Evolutionary conservation across 2,113 vertebrate genomes (phyloP).

Genomic region (Odocoileus hemionus): DNA sequence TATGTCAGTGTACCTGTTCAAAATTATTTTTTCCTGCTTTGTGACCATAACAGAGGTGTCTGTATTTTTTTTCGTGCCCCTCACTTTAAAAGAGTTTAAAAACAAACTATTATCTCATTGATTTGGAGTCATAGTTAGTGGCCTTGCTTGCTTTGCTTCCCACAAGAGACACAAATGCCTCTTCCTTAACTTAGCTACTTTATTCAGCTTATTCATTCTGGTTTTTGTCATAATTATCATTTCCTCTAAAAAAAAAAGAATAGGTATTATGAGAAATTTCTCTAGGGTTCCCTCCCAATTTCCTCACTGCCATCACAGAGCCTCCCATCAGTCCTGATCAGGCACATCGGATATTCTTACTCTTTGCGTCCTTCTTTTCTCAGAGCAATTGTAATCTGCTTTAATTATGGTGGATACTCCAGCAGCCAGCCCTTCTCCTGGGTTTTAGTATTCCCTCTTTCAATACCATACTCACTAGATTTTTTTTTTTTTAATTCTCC

Average conservation of each 20-base stretch:
- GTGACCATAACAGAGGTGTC: conserved; percentile 16
- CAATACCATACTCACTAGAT: conserved; percentile 61
- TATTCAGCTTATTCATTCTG: conserved; percentile 44
- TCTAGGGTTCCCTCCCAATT: conserved; percentile 61
- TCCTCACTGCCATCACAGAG: conserved; percentile 1
- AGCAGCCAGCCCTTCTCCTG: conserved; percentile 63
- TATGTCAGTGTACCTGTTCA: conserved; percentile 21
- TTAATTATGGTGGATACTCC: conserved; percentile 74
- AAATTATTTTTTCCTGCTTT: conserved; percentile 9
- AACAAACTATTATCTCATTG: background rate
- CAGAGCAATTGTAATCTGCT: conserved; percentile 71
- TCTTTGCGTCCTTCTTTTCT: conserved; percentile 45
- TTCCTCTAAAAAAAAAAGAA: conserved; percentile 38
- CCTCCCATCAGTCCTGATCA: background rate
- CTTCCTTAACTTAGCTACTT: conserved; percentile 19
- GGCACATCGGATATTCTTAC: conserved; percentile 24
- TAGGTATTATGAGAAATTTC: conserved; percentile 60
- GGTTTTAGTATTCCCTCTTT: conserved; percentile 69
- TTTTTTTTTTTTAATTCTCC: conserved; percentile 61
- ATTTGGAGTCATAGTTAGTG: background rate
- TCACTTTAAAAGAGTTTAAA: conserved; percentile 23
- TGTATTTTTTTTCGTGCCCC: background rate
- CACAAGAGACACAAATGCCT: background rate
- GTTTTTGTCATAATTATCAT: conserved; percentile 64
- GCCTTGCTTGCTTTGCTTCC: background rate